Conservation (phyloP, 2,888 invertebrate species). For the Nesidiocoris tenuis region DNA sequence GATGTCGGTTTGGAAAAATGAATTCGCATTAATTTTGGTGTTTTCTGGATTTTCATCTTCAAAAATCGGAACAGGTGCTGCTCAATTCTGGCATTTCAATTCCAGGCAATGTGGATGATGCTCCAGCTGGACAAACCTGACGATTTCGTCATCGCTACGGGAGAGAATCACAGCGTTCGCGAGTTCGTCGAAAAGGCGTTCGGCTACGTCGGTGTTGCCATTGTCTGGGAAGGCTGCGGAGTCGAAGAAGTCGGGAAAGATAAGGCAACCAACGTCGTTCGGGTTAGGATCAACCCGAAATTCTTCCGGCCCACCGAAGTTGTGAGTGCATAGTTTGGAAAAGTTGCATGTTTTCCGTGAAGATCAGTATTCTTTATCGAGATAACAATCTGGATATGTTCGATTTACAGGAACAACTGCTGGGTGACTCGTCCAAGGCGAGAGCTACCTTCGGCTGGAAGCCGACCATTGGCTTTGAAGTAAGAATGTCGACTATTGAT, state of each 20-base stretch:
- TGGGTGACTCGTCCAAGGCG: conserved; percentile 94
- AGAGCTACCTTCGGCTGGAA: conserved; percentile 82
- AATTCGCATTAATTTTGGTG: too few species aligned
- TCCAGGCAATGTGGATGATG: conserved; percentile 99
- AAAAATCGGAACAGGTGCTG: too few species aligned
- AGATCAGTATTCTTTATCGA: too few species aligned
- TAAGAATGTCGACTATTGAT: conserved; percentile 51
- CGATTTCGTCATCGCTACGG: conserved; percentile 97
- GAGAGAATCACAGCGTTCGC: conserved; percentile 89
- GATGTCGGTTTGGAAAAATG: too few species aligned
- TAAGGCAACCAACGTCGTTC: conserved; percentile 67
- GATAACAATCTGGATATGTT: too few species aligned
- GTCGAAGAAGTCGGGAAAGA: conserved; percentile 75
- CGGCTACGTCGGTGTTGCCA: conserved; percentile 72
- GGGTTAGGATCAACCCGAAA: conserved; percentile 87
- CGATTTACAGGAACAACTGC: conserved; percentile 71
- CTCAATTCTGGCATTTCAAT: too few species aligned
- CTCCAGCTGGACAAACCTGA: conserved; percentile 87
- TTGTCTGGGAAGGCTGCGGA: conserved; percentile 87
- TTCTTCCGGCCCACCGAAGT: conserved; percentile 98
- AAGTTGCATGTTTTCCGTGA: too few species aligned
- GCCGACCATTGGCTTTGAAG: conserved; percentile 74
- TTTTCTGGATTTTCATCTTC: too few species aligned
- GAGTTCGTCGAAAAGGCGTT: conserved; percentile 96
- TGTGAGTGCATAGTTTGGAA: conserved; percentile 64